phyloP scores from a whole-genome alignment of 2,888 invertebrate genomes.

The Cheilosia pagana region DNA sequence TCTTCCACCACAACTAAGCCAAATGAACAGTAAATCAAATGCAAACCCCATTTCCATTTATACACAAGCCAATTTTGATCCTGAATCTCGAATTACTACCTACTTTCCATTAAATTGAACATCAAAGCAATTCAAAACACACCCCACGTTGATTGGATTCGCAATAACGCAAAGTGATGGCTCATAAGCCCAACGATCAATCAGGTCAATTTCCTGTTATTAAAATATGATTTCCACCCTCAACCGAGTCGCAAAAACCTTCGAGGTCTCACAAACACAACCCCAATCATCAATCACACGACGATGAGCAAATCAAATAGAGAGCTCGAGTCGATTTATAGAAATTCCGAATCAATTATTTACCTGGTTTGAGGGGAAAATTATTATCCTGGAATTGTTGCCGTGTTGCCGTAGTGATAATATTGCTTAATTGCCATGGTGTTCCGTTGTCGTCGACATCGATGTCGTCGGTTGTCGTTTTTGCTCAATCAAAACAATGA shows the following conservation, averaged over 20 bases:
- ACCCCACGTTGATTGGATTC: constrained; percentile 9
- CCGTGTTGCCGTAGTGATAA: constrained; percentile 8
- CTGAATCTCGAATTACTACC: background rate
- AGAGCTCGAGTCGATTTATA: constrained; percentile 50
- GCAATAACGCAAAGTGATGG: constrained; percentile 10
- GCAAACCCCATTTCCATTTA: background rate
- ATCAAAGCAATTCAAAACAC: constrained; percentile 9
- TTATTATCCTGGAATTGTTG: constrained; percentile 43
- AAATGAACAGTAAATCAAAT: background rate
- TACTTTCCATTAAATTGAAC: constrained; percentile 6
- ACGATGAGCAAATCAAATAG: constrained; percentile 29
- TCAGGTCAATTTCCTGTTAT: constrained; percentile 64
- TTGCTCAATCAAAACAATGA: constrained; percentile 70
- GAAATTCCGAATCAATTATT: constrained; percentile 68
- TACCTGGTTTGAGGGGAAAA: constrained; percentile 56
- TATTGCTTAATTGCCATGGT: constrained; percentile 58
- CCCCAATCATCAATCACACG: constrained; percentile 57
- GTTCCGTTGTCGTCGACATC: constrained; percentile 31
- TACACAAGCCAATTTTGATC: background rate
- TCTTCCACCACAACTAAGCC: background rate
- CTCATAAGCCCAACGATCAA: constrained; percentile 39
- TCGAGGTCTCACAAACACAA: constrained; percentile 34
- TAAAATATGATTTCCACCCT: constrained; percentile 69
- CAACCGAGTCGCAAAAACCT: constrained; percentile 32
- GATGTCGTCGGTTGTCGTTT: constrained; percentile 48